phyloP scores from a whole-genome alignment of 1,140 invertebrate genomes.

The Zaprionus nigranus region DNA sequence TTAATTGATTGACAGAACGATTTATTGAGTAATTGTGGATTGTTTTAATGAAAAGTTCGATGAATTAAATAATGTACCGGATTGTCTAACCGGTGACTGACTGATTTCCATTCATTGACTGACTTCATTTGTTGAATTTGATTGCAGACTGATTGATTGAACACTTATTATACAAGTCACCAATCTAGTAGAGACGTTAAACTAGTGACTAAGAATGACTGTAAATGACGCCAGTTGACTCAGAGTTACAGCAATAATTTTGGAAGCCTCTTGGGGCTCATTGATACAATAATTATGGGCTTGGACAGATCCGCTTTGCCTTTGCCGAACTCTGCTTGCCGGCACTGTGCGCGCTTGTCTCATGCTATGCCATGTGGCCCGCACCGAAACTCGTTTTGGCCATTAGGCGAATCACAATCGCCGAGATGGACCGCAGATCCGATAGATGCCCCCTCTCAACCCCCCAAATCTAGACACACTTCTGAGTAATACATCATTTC shows the following conservation, averaged over 20 bases:
- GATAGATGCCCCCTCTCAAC: constrained; percentile 8
- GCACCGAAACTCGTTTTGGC: constrained; percentile 60
- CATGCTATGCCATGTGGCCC: constrained; percentile 43
- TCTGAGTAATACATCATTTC: constrained; percentile 46
- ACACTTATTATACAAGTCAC: no score
- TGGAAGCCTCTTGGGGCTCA: not conserved
- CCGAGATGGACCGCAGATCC: constrained; percentile 25
- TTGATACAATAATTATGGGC: constrained; percentile 21
- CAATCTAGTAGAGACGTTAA: no score
- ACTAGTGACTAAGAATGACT: not conserved
- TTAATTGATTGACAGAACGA: not conserved
- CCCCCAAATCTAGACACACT: constrained; percentile 54
- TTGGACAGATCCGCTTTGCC: constrained; percentile 15
- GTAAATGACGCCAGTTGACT: not conserved
- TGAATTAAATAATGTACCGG: no score
- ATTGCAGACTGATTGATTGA: not conserved
- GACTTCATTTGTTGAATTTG: no score
- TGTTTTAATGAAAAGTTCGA: not conserved
- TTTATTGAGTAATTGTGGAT: not conserved
- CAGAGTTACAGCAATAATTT: constrained; percentile 6
- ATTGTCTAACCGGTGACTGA: no score
- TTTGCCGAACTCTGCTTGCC: constrained; percentile 16
- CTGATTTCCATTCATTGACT: no score
- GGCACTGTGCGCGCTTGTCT: constrained; percentile 42
- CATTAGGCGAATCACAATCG: constrained; percentile 44